Percentiles rank a stretch among this genome's conserved stretches.
These are phyloP conservation scores for Athripsodes cinereus DNA, from an alignment of 2,888 invertebrate species.

Conservation along the genomic window DNA sequence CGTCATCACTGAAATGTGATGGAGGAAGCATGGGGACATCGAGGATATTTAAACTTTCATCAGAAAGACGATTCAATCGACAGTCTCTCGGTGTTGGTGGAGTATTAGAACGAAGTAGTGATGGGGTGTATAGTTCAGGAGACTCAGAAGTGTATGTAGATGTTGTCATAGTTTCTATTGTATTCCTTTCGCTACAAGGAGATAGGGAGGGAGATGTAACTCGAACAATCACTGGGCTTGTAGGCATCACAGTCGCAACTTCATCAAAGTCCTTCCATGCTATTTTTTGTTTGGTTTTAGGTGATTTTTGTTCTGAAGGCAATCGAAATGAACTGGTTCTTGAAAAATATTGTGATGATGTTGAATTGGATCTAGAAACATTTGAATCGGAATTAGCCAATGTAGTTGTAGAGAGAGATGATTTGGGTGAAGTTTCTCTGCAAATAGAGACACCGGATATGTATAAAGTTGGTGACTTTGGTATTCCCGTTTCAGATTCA, in stretches of 20 bases:
- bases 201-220: conserved; percentile 25
- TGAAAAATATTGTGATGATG: conserved; percentile 30
- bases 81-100: conserved; percentile 32
- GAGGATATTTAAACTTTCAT: conserved; percentile 23
- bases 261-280: conserved; percentile 23
- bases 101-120: conserved; percentile 37
- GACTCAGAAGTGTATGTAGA: conserved; percentile 30
- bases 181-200: conserved; percentile 23
- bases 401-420: conserved; percentile 33
- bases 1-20: conserved; percentile 26
- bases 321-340: conserved; percentile 18
- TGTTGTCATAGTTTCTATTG: conserved; percentile 15
- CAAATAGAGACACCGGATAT: conserved; percentile 54
- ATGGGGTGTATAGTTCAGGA: conserved; percentile 37
- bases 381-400: conserved; percentile 31
- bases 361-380: conserved; percentile 43
- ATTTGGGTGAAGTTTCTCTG: conserved; percentile 47
- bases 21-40: conserved; percentile 25
- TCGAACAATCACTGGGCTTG: conserved; percentile 24
- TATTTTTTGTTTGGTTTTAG: conserved; percentile 22
- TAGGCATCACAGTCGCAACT: conserved; percentile 9
- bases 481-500: conserved; percentile 53
- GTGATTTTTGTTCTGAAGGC: conserved; percentile 23
- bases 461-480: conserved; percentile 51
- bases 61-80: conserved; percentile 12